These are phyloP conservation scores for Plectropomus leopardus DNA, from an alignment of 2,113 vertebrate genomes.

Conservation along the genomic window DNA sequence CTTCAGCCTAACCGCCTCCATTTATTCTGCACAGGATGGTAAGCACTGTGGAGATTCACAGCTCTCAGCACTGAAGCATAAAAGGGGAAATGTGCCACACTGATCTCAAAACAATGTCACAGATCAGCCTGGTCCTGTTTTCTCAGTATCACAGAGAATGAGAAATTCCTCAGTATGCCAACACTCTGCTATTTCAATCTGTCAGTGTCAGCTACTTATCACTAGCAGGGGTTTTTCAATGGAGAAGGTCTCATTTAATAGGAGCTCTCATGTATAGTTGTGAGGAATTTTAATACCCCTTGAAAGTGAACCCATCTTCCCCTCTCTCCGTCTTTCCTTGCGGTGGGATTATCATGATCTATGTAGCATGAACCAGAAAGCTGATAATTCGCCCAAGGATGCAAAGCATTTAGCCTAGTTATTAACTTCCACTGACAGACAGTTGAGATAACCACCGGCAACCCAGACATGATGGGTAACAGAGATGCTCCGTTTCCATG, in stretches of 20 bases:
- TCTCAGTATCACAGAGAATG: constrained; percentile 27
- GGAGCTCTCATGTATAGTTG: constrained; percentile 60
- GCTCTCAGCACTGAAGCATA: constrained; percentile 10
- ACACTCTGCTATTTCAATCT: constrained; percentile 61
- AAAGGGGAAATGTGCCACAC: constrained; percentile 5
- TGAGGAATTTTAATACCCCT: constrained; percentile 80
- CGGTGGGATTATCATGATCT: constrained; percentile 76
- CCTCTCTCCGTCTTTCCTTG: constrained; percentile 28
- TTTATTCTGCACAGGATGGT: constrained; percentile 95
- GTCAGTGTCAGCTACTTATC: constrained; percentile 69
- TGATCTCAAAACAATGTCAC: constrained; percentile 17
- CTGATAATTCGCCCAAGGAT: constrained; percentile 79
- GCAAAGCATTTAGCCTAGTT: constrained; percentile 80
- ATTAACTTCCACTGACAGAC: constrained; percentile 88
- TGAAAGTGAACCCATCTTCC: constrained; percentile 67
- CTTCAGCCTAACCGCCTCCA: constrained; percentile 89
- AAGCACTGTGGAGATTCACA: constrained; percentile 62
- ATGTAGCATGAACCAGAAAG: constrained; percentile 74
- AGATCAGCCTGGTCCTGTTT: constrained; percentile 23
- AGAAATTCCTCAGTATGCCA: constrained; percentile 52
- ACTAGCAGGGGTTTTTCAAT: constrained; percentile 26
- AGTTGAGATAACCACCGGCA: constrained; percentile 83
- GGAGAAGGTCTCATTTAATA: constrained; percentile 62
- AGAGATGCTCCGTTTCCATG: constrained; percentile 73
- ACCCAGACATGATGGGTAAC: constrained; percentile 67